Evolutionary conservation across 2,888 invertebrate species (phyloP), one percentile per base, ranked within the genome.

Genomic region (Gymnoscelis rufifasciata): DNA sequence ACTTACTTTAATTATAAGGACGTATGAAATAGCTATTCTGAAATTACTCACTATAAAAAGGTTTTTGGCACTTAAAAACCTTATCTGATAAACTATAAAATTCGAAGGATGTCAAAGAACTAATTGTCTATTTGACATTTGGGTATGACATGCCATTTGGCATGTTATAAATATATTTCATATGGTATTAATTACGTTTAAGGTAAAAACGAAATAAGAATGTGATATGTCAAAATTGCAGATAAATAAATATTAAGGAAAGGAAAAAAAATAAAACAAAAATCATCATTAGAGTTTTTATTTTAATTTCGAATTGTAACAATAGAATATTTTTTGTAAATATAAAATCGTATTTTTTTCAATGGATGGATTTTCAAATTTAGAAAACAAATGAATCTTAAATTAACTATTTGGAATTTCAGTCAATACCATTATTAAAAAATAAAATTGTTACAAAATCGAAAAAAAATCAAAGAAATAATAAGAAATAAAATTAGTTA

Each of bases 241-340:
- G 56, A 57, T 52, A 59, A 57, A 36, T 58, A 61, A 0, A 35
- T 14, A 14, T 66, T 49, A 47, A 60, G 64, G 69, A 65, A 66
- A 69, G 68, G 64, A 64, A 65, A 66, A 68, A 51, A 67, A 78
- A 83, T 81, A 75, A 76, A 79, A 77, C 74, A 66, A 82, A 78
- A 69, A 59, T 48, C 61, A 64, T 68, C 68, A 77, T 70, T 68
- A 68, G 68, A 61, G 69, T 74, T 78, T 76, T 83, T 83, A 78
- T 83, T 83, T 76, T 70, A 78, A 80, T 79, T 35, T 79, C 79
- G 83, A 84, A 83, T 81, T 83, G 83, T 82, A 87, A 86, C 87
- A 86, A 69, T 79, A 75, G 64, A 75, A 74, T 73, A 71, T 69
- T 65, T 70, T 64, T 69, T 78, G 74, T 71, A 74, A 76, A 79